Evolutionary conservation across 2,888 invertebrate species (phyloP).

Genomic region (Troglohyphantes excavatus): DNA sequence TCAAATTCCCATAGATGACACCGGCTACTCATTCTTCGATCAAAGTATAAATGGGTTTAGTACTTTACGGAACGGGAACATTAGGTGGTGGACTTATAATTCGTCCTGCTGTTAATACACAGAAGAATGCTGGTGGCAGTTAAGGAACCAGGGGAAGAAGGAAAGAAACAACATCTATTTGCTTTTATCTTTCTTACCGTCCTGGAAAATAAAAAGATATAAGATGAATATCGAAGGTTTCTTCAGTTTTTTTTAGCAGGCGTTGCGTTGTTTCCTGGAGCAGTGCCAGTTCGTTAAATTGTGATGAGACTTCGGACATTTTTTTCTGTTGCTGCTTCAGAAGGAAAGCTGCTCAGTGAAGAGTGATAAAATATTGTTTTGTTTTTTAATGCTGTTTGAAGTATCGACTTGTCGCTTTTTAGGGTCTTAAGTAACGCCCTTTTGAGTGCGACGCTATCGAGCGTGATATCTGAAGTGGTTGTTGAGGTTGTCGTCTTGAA

Average conservation of each 20-base stretch:
- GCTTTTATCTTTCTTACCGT: slow-evolving; percentile 43
- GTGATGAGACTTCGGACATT: slow-evolving; percentile 34
- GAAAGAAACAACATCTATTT: slow-evolving; percentile 52
- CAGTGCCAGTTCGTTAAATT: slow-evolving; percentile 50
- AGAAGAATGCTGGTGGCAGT: neutral
- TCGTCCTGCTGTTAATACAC: slow-evolving; percentile 38
- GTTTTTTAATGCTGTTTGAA: slow-evolving; percentile 15
- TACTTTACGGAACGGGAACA: neutral
- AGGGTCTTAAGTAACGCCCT: neutral
- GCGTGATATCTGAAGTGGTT: neutral
- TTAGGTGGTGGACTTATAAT: slow-evolving; percentile 35
- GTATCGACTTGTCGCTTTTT: slow-evolving; percentile 34
- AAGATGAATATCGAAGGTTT: slow-evolving; percentile 3
- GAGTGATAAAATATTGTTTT: slow-evolving; percentile 7
- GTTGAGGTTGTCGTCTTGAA: neutral
- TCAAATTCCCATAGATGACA: slow-evolving; percentile 24
- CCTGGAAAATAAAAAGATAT: neutral
- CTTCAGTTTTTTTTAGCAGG: slow-evolving; percentile 3
- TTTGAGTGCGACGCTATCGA: neutral
- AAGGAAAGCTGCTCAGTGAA: slow-evolving; percentile 8
- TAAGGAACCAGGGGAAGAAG: too few species aligned
- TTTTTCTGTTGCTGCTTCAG: slow-evolving; percentile 15
- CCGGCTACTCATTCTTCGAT: slow-evolving; percentile 41
- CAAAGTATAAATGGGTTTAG: slow-evolving; percentile 59
- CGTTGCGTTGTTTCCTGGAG: slow-evolving; percentile 22